phyloP scores from a whole-genome alignment of 2,888 invertebrate species.

The Trypoxylon attenuatum region DNA sequence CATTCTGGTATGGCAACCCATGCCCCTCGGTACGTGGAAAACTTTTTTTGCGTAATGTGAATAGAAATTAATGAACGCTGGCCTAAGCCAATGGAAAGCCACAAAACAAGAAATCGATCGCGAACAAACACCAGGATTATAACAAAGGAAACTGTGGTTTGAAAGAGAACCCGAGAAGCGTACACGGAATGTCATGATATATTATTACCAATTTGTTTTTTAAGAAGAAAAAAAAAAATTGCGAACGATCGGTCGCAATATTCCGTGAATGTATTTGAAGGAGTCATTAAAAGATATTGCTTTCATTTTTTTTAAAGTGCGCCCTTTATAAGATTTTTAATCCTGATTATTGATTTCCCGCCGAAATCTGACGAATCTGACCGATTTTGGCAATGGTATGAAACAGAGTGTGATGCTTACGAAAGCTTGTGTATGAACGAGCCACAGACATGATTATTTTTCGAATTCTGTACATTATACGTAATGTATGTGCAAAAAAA shows the following conservation, averaged over 20 bases:
- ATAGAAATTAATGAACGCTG: constrained; percentile 61
- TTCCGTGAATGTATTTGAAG: constrained; percentile 63
- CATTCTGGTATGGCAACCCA: constrained; percentile 14
- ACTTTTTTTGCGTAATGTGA: constrained; percentile 60
- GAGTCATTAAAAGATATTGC: constrained; percentile 69
- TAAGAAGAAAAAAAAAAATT: constrained; percentile 21
- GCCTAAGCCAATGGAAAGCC: constrained; percentile 59
- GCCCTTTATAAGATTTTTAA: constrained; percentile 34
- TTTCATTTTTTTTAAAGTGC: constrained; percentile 66
- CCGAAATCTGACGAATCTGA: neutral
- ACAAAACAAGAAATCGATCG: constrained; percentile 35
- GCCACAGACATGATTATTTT: neutral
- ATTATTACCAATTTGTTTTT: constrained; percentile 37
- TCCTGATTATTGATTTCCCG: neutral
- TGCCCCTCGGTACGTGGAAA: constrained; percentile 46
- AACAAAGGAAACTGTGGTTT: constrained; percentile 41
- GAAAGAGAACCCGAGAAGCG: constrained; percentile 22
- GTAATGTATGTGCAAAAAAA: no score
- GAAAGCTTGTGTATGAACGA: neutral
- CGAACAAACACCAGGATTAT: constrained; percentile 30
- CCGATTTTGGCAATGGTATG: neutral
- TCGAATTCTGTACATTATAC: neutral
- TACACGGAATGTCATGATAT: constrained; percentile 42
- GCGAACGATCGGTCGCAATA: constrained; percentile 30
- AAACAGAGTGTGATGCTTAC: neutral